A percentile compares a stretch with the other conserved stretches of the same genome.
phyloP scores from a whole-genome alignment of 2,113 vertebrate genomes.

The Scolopax mira region DNA sequence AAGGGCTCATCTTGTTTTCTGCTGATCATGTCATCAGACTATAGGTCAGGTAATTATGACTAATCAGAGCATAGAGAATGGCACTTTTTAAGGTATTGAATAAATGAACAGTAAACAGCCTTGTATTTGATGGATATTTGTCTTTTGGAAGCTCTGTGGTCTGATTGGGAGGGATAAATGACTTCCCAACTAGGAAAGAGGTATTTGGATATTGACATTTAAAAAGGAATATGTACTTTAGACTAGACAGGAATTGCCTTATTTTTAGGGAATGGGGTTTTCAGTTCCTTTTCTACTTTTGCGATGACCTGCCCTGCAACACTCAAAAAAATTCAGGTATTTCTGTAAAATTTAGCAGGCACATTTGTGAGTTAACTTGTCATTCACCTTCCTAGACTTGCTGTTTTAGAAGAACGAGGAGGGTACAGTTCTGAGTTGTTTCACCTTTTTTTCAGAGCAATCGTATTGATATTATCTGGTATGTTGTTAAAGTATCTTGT shows the following conservation, averaged over 20 bases:
- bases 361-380: neutral
- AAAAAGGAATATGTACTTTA: neutral
- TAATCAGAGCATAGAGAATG: neutral
- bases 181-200: neutral
- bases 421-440: neutral
- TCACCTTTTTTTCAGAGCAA: neutral
- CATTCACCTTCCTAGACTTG: neutral
- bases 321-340: neutral
- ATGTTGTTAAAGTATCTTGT: neutral
- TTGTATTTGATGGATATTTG: neutral
- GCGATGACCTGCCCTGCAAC: neutral
- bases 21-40: neutral
- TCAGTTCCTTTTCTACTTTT: neutral
- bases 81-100: neutral
- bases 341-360: neutral
- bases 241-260: neutral
- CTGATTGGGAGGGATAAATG: neutral
- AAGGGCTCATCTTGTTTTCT: neutral
- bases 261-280: neutral
- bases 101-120: neutral
- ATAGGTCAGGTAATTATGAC: neutral
- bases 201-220: neutral
- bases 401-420: neutral
- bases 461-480: neutral
- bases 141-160: neutral